Percentiles rank a stretch among this genome's conserved stretches.
phyloP scores from a whole-genome alignment of 1,140 invertebrate genomes.

The Drosophila virilis region DNA sequence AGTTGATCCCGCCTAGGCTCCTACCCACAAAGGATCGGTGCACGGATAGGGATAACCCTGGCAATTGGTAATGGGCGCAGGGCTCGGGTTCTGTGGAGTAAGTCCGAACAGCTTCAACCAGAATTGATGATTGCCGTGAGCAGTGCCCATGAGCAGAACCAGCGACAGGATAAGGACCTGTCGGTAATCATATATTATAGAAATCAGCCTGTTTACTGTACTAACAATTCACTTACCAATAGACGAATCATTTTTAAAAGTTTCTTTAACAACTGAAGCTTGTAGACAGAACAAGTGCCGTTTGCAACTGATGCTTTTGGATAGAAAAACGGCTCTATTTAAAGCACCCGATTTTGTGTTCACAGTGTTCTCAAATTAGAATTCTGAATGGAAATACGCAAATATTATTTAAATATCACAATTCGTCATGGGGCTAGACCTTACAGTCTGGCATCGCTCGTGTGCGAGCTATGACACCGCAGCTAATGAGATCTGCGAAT shows the following conservation, averaged over 20 bases:
- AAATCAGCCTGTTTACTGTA: neutral
- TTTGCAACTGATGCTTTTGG: slow-evolving; percentile 6
- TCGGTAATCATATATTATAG: neutral
- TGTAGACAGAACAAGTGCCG: neutral
- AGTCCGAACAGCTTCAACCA: slow-evolving; percentile 20
- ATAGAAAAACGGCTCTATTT: slow-evolving; percentile 21
- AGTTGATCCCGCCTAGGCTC: neutral
- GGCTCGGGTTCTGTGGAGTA: neutral
- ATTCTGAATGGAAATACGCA: slow-evolving; percentile 40
- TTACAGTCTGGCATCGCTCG: neutral
- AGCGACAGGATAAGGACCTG: slow-evolving; percentile 42
- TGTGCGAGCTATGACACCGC: neutral
- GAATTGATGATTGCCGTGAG: slow-evolving; percentile 5
- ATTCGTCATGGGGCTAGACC: neutral
- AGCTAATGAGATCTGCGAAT: too few species aligned
- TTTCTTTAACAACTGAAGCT: slow-evolving; percentile 1
- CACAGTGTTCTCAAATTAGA: slow-evolving; percentile 9
- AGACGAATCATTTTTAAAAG: slow-evolving; percentile 34
- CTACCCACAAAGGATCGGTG: neutral
- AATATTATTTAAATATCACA: slow-evolving; percentile 5
- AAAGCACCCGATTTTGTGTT: neutral
- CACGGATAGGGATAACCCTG: neutral
- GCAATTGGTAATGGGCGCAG: neutral
- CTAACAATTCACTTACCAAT: slow-evolving; percentile 22
- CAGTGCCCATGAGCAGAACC: slow-evolving; percentile 26